Evolutionary conservation across 2,113 vertebrate genomes (phyloP), one percentile per base, ranked within the genome.

Genomic region (Deroptyus accipitrinus): DNA sequence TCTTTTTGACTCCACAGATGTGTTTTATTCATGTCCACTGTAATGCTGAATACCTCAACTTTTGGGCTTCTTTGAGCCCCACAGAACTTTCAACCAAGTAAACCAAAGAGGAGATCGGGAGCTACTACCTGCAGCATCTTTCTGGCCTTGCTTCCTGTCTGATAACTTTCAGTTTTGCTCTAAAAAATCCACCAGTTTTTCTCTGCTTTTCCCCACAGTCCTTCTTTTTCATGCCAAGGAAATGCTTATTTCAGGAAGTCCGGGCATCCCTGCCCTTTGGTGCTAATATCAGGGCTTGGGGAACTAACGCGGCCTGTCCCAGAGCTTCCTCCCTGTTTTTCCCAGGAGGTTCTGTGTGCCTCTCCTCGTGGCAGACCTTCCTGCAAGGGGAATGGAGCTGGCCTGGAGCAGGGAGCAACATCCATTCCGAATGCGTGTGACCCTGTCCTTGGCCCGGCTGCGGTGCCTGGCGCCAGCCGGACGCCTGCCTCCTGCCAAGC

Each of bases 401-500:
- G 33, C 33, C 57, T 24, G 57, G 33, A 59, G 57, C 33, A 39
- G 48, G 13, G 2, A 68, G 67, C 67, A 78, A 12, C 57, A 69
- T 27, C 16, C 1, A 8, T 51, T 69, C 74, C 8, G 1, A 19
- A 3, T 7, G 59, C 15, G 25, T 63, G 63, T 67, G 86, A 82
- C 54, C 82, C 78, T 11, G 28, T 78, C 90, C 72, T 22, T 22
- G 44, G 48, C 69, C 73, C 4, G 17, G 66, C 54, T 9, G 64
- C 2, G 17, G 86, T 93, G 95, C 95, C 96, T 87, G 88, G 90
- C 54, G 83, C 94, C 92, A 81, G 86, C 19, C 41, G 2, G 33
- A 90, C 28, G 55, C 69, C 80, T 8, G 37, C 64, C 88, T 88
- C 63, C 92, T 78, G 95, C 95, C 92, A 93, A 66, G 92, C 90